Conservation (phyloP, 1,140 invertebrate species). For the Sipha flava region DNA sequence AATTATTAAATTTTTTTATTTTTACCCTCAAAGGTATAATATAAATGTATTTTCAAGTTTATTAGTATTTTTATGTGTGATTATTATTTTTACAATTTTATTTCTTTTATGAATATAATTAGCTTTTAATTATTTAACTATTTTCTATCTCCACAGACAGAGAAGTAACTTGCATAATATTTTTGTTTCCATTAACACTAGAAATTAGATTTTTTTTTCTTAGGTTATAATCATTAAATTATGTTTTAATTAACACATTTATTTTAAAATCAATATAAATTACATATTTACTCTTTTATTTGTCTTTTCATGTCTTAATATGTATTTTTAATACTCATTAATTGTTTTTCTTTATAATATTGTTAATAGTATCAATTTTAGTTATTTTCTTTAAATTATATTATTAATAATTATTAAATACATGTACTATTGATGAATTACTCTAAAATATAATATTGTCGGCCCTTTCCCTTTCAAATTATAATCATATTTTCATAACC, state of each 20-base stretch:
- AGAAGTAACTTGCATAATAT: background rate
- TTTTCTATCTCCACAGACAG: background rate
- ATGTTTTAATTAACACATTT: background rate
- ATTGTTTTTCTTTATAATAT: background rate
- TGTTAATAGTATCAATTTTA: background rate
- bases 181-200: constrained; percentile 11
- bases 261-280: background rate
- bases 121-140: background rate
- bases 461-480: background rate
- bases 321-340: background rate
- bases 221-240: background rate
- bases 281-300: background rate
- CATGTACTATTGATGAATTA: background rate
- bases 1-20: background rate
- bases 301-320: background rate
- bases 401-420: background rate
- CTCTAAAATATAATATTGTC: background rate
- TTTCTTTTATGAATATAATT: background rate
- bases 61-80: background rate
- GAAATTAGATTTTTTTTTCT: background rate
- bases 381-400: background rate
- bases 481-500: background rate
- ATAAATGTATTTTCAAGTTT: background rate
- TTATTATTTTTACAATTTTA: background rate
- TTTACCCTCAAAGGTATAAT: background rate